These are phyloP conservation scores for Strigamia crassipes DNA, from an alignment of 2,888 invertebrate species.

Conservation along the genomic window DNA sequence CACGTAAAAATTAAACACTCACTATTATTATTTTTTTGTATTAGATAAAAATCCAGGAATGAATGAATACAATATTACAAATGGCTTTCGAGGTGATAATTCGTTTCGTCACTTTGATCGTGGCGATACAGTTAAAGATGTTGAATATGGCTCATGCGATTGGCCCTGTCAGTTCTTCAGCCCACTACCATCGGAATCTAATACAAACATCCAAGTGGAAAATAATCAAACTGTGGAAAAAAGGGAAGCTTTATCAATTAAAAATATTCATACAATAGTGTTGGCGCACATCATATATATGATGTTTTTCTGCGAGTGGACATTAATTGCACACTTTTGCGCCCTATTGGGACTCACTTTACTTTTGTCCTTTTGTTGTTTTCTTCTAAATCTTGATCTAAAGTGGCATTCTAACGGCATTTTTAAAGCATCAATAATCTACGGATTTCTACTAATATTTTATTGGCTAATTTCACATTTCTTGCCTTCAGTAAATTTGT, in stretches of 20 bases:
- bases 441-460: neutral
- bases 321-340: neutral
- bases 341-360: neutral
- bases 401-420: neutral
- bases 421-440: neutral
- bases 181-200: neutral
- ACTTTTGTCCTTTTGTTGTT: neutral
- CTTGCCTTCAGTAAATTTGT: neutral
- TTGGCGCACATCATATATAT: neutral
- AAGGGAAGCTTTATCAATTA: neutral
- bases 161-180: neutral
- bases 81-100: neutral
- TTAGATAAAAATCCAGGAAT: neutral
- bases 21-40: neutral
- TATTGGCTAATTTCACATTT: neutral
- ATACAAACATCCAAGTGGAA: neutral
- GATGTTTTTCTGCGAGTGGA: slow-evolving; percentile 7
- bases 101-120: neutral
- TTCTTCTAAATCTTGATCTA: neutral
- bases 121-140: neutral
- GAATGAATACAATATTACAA: neutral
- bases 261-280: neutral
- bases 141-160: neutral
- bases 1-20: neutral
- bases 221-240: neutral